Conservation (phyloP, 2,797 vertebrate genomes). For the Coracias cyanogaster region DNA sequence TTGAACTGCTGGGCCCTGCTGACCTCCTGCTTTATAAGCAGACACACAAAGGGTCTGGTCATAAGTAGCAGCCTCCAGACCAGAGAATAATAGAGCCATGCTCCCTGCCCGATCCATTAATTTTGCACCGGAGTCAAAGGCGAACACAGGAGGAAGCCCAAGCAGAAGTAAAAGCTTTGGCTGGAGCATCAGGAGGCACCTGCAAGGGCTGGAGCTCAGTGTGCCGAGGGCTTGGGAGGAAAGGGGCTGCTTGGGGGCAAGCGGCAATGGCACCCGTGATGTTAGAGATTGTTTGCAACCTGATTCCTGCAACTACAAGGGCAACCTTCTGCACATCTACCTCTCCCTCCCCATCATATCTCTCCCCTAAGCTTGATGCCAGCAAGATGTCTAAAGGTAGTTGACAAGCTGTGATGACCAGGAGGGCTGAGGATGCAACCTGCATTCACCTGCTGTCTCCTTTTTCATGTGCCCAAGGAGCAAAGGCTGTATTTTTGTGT, state of each 20-base stretch:
- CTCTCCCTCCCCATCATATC: background rate
- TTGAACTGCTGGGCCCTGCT: background rate
- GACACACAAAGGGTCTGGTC: background rate
- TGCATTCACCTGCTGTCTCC: background rate
- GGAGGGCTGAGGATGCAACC: background rate
- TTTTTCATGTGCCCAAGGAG: fast-evolving
- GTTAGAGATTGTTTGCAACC: background rate
- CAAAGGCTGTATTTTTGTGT: background rate
- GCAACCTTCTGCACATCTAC: background rate
- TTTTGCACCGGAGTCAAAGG: conserved; percentile 3
- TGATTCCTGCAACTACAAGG: background rate
- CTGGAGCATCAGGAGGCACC: background rate
- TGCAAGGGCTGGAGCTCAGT: background rate
- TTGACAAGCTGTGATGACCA: background rate
- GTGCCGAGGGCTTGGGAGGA: background rate
- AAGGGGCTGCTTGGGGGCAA: background rate
- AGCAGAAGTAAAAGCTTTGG: background rate
- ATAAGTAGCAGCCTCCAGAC: conserved; percentile 26
- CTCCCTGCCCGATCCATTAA: conserved; percentile 31
- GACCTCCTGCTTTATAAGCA: background rate
- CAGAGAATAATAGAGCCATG: background rate
- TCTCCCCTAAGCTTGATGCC: background rate
- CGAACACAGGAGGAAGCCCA: background rate
- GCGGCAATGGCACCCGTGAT: background rate
- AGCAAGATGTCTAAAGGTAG: fast-evolving